phyloP scores from a whole-genome alignment of 23 tunicate genomes.

The Oikopleura dioica region DNA sequence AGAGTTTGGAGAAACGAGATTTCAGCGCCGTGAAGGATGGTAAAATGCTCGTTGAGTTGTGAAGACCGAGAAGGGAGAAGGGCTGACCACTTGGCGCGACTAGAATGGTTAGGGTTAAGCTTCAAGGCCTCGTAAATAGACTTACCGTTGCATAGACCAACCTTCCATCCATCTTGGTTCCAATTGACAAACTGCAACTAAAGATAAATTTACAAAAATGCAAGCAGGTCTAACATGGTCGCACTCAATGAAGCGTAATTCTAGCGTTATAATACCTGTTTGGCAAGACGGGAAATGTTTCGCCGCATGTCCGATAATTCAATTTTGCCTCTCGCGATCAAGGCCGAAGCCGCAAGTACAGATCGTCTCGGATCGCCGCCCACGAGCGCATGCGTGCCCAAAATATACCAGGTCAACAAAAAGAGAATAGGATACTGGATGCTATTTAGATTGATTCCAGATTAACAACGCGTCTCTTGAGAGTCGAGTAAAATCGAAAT shows the following conservation, averaged over 20 bases:
- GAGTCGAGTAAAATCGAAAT: background rate
- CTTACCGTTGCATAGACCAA: conserved; percentile 43
- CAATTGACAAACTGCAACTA: conserved; percentile 63
- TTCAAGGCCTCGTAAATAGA: background rate
- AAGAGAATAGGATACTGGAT: no score
- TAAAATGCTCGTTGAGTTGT: conserved; percentile 55
- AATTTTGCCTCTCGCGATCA: conserved; percentile 75
- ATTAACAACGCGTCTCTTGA: no score
- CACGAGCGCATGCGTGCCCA: conserved; percentile 34
- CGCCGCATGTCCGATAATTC: conserved; percentile 50
- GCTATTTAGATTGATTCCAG: no score
- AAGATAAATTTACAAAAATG: background rate
- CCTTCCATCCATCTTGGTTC: conserved; percentile 99
- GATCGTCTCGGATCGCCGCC: conserved; percentile 33
- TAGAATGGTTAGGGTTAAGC: background rate
- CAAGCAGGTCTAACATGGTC: background rate
- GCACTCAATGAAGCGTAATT: no score
- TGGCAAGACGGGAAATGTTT: conserved; percentile 37
- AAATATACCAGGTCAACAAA: no score
- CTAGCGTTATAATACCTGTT: no score
- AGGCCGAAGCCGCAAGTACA: conserved; percentile 58
- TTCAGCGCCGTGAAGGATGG: conserved; percentile 33
- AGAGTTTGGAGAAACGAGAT: conserved; percentile 30
- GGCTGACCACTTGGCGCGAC: conserved; percentile 76
- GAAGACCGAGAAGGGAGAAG: conserved; percentile 44